phyloP scores from a whole-genome alignment of 2,888 invertebrate species.

The Malachius bipustulatus region DNA sequence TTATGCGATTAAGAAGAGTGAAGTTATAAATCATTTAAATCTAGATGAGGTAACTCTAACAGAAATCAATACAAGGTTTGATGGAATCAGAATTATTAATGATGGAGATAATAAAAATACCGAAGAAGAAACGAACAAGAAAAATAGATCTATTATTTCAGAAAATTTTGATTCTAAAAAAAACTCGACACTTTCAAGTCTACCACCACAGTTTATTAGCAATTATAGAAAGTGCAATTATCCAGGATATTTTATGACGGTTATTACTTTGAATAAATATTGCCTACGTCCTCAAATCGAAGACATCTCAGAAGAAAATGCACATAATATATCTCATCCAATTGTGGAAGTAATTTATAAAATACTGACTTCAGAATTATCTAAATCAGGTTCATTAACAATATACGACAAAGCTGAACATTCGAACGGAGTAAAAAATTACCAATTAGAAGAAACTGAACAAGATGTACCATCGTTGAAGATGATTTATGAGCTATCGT shows the following conservation, averaged over 20 bases:
- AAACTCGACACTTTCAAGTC: constrained; percentile 34
- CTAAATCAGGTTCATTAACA: constrained; percentile 19
- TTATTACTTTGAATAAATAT: constrained; percentile 50
- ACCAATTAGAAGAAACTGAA: too few relatives aligned
- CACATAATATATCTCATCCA: constrained; percentile 46
- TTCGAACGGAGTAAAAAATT: too few relatives aligned
- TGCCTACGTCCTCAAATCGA: constrained; percentile 62
- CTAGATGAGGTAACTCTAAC: constrained; percentile 12
- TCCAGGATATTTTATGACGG: constrained; percentile 56
- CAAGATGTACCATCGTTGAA: constrained; percentile 30
- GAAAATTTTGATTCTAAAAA: constrained; percentile 14
- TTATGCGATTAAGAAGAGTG: constrained; percentile 48
- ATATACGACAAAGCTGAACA: constrained; percentile 28
- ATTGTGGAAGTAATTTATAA: constrained; percentile 49
- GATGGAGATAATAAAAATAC: constrained; percentile 12
- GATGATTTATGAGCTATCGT: constrained; percentile 28
- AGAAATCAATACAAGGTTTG: constrained; percentile 8
- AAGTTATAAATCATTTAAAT: constrained; percentile 47
- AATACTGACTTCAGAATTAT: constrained; percentile 29
- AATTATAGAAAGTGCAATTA: constrained; percentile 48
- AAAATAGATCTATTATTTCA: constrained; percentile 10
- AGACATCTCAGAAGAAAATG: constrained; percentile 47
- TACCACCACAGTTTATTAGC: constrained; percentile 55
- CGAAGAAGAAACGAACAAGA: constrained; percentile 14
- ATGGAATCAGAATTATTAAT: constrained; percentile 7